These are phyloP conservation scores for Apantesis nais DNA, from an alignment of 2,888 invertebrate genomes.

Conservation along the genomic window DNA sequence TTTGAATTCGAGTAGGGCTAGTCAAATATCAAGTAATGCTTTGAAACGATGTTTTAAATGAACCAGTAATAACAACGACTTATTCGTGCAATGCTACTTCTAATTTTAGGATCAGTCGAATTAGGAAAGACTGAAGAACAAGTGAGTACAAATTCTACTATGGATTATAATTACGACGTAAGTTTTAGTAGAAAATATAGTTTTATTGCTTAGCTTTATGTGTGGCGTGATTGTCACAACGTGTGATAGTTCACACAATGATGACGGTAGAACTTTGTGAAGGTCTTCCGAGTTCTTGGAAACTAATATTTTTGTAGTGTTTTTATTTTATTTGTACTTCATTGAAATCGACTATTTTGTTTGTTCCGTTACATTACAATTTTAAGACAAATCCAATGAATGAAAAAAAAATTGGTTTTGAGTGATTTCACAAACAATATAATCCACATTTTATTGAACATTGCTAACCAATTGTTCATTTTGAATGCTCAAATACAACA, in stretches of 20 bases:
- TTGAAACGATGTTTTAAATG: constrained; percentile 45
- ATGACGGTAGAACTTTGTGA: constrained; percentile 27
- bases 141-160: constrained; percentile 19
- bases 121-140: constrained; percentile 14
- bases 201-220: constrained; percentile 13
- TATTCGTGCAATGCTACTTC: constrained; percentile 10
- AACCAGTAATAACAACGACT: constrained; percentile 35
- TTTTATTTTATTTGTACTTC: neutral
- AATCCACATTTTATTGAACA: too few species aligned
- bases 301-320: constrained; percentile 9
- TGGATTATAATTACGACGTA: constrained; percentile 28
- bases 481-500: too few species aligned
- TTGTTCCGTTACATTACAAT: too few species aligned
- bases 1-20: constrained; percentile 57
- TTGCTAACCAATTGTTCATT: too few species aligned
- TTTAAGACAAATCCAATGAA: too few species aligned
- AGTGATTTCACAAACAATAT: too few species aligned
- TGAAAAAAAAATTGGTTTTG: too few species aligned
- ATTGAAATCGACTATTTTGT: too few species aligned
- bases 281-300: constrained; percentile 30
- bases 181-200: constrained; percentile 23
- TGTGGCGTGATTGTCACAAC: constrained; percentile 19
- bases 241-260: constrained; percentile 34
- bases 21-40: constrained; percentile 60
- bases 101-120: constrained; percentile 11